These are phyloP conservation scores for Prinia subflava DNA, from an alignment of 2,113 vertebrate genomes.

Conservation along the genomic window DNA sequence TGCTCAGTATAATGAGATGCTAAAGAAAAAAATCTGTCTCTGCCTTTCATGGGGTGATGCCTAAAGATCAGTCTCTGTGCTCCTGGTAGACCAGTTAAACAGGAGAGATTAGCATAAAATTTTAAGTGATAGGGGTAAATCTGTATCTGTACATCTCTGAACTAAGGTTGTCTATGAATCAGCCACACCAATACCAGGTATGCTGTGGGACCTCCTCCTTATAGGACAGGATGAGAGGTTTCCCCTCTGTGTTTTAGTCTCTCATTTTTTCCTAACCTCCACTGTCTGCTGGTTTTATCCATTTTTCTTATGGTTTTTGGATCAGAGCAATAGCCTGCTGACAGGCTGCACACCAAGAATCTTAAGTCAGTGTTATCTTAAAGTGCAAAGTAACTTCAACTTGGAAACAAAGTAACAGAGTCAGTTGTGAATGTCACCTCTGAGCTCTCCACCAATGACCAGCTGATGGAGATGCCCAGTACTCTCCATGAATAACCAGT, in stretches of 20 bases:
- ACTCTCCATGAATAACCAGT: neutral
- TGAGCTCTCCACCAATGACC: rapidly evolving
- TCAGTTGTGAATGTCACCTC: neutral
- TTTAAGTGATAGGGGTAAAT: neutral
- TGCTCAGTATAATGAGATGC: neutral
- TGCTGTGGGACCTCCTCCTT: neutral
- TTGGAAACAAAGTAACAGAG: neutral
- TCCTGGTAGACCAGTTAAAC: neutral
- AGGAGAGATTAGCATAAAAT: neutral
- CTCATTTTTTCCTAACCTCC: neutral
- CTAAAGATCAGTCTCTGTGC: neutral
- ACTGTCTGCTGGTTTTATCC: neutral
- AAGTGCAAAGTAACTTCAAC: neutral
- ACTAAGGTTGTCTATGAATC: neutral
- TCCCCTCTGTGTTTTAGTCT: neutral
- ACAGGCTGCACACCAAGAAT: neutral
- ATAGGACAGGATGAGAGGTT: neutral
- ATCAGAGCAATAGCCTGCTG: neutral
- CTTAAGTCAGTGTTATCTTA: neutral
- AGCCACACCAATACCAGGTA: neutral
- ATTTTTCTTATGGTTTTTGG: neutral
- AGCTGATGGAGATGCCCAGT: neutral
- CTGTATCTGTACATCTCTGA: neutral
- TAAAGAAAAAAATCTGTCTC: neutral
- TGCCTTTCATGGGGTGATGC: neutral